Evolutionary conservation across 2,888 invertebrate genomes (phyloP), one percentile per base, ranked within the genome.

Genomic region (Netelia fuscicornis): DNA sequence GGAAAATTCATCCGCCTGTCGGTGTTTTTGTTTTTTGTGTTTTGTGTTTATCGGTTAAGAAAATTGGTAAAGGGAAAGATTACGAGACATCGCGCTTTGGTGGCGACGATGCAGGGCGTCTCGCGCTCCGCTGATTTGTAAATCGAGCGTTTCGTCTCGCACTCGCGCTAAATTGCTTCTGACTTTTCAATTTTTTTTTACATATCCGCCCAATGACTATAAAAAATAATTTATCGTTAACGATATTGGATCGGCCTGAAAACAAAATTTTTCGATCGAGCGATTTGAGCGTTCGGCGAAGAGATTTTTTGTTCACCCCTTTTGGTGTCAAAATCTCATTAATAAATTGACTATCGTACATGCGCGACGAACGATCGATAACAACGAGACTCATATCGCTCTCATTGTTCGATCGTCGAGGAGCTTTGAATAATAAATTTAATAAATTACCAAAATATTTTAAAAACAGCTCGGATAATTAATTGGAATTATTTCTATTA

Each of bases 151-250:
- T 58, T 42, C 23, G 72, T 44, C 42, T 20, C 44, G 20, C 60
- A 8, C 72, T 72, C 72, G 20, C 72, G 10, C 23, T 42, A 72
- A 72, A 72, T 58, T 72, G 72, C 58, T 72, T 23, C 58, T 60
- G 72, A 72, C 72, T 58, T 72, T 54, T 60, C 23, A 72, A 60
- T 37, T 37, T 72, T 72, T 17, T 58, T 37, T 58, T 30, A 20
- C 44, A 58, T 72, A 60, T 60, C 44, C 30, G 30, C 30, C 30
- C 30, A 58, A 42, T 60, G 52, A 5, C 30, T 5, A 30, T 30
- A 30, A 30, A 54, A 37, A 17, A 60, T 60, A 60, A 72, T 72
- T 20, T 72, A 72, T 72, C 42, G 72, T 58, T 60, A 20, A 42
- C 72, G 72, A 42, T 60, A 30, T 30, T 2, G 44, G 37, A 44